These are phyloP conservation scores for Rhinophrynus dorsalis DNA, from an alignment of 2,797 vertebrate species.

Conservation along the genomic window DNA sequence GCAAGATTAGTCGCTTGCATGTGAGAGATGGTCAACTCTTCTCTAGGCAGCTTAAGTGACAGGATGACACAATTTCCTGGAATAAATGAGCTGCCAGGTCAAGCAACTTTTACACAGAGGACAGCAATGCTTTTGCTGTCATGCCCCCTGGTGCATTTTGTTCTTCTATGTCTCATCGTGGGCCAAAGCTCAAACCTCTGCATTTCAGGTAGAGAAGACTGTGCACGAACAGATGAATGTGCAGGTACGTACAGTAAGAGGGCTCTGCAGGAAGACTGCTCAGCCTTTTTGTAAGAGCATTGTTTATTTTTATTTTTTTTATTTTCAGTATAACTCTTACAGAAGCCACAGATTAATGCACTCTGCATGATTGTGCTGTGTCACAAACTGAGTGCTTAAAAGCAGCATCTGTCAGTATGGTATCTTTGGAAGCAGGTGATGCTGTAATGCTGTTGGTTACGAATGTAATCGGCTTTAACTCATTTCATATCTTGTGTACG, in stretches of 20 bases:
- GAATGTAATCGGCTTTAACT: constrained; percentile 5
- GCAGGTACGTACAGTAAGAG: constrained; percentile 71
- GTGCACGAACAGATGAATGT: constrained; percentile 74
- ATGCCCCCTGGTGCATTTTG: constrained; percentile 57
- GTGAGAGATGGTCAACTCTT: constrained; percentile 79
- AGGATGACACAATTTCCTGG: constrained; percentile 84
- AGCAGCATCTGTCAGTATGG: constrained; percentile 11
- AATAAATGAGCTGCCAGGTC: constrained; percentile 77
- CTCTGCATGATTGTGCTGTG: neutral
- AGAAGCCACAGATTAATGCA: neutral
- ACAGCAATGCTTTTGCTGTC: constrained; percentile 59
- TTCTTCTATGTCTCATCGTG: constrained; percentile 56
- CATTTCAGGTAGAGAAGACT: constrained; percentile 45
- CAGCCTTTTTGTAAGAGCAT: neutral
- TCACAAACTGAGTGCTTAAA: neutral
- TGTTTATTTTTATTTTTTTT: no score
- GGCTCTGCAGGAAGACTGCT: neutral
- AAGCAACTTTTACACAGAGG: constrained; percentile 73
- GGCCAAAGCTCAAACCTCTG: constrained; percentile 42
- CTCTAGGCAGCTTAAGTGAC: constrained; percentile 77
- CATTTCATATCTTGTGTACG: constrained; percentile 13
- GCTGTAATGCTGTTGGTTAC: neutral
- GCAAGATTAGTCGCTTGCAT: constrained; percentile 74
- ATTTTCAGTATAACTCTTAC: neutral
- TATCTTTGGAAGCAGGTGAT: constrained; percentile 4